phyloP scores from a whole-genome alignment of 2,113 vertebrate genomes.

The Forbesichthys papilliferus region DNA sequence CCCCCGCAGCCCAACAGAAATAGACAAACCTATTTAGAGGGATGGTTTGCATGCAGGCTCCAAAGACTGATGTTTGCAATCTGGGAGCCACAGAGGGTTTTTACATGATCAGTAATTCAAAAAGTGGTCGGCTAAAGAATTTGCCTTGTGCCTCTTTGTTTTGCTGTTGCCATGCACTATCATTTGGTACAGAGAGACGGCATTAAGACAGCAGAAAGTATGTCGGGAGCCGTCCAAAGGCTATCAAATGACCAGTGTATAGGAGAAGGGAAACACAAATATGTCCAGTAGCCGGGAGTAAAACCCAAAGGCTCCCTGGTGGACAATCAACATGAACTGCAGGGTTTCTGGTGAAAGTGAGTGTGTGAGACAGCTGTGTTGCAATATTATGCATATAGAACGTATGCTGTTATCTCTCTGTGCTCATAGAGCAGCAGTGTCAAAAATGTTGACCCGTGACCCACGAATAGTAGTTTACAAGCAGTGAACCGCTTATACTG shows the following conservation, averaged over 20 bases:
- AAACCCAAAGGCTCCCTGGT: constrained; percentile 62
- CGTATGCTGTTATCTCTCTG: not conserved
- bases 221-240: constrained; percentile 60
- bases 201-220: constrained; percentile 70
- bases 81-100: constrained; percentile 80
- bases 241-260: constrained; percentile 64
- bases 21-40: constrained; percentile 81
- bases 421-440: too few species aligned
- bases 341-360: constrained; percentile 62
- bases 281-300: constrained; percentile 66
- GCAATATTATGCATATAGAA: constrained; percentile 66
- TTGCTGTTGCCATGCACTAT: constrained; percentile 81
- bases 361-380: constrained; percentile 63
- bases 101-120: constrained; percentile 84
- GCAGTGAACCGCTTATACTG: constrained; percentile 4
- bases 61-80: constrained; percentile 83
- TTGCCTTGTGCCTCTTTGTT: constrained; percentile 75
- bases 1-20: constrained; percentile 77
- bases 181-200: constrained; percentile 57
- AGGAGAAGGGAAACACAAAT: constrained; percentile 65
- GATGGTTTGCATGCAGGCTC: constrained; percentile 79
- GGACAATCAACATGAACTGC: constrained; percentile 67
- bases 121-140: constrained; percentile 79
- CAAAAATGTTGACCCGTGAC: too few species aligned
- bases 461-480: too few species aligned